Percentiles rank a stretch among this genome's conserved stretches.
Conservation (phyloP, 2,113 vertebrate genomes). For the Sinocyclocheilus rhinocerous region DNA sequence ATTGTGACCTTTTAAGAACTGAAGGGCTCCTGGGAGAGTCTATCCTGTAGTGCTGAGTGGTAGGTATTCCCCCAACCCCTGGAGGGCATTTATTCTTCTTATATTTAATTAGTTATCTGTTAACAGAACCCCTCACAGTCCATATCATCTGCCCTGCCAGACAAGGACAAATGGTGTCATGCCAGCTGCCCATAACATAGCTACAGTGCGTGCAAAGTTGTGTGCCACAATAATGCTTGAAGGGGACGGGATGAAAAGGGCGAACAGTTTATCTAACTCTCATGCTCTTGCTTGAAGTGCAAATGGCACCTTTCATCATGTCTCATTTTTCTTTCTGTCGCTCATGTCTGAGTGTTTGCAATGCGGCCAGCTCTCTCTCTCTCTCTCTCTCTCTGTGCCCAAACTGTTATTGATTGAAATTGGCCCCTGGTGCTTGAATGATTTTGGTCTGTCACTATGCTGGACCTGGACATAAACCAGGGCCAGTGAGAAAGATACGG, state of each 20-base stretch:
- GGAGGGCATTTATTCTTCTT: conserved; percentile 42
- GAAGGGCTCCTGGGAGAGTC: not conserved
- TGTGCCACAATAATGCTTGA: not conserved
- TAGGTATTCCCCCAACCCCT: conserved; percentile 17
- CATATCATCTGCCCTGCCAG: conserved; percentile 2
- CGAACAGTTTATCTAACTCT: not conserved
- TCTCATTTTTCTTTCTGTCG: not conserved
- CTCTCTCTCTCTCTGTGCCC: conserved; percentile 1
- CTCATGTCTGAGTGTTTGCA: not conserved
- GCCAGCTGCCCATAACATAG: not conserved
- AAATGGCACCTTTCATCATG: conserved; percentile 23
- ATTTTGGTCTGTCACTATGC: conserved; percentile 31
- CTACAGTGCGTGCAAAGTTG: not conserved
- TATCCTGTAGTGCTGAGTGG: conserved; percentile 25
- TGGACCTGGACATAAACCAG: not conserved
- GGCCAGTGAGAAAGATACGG: conserved; percentile 1
- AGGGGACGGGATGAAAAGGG: conserved; percentile 10
- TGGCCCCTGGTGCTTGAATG: conserved; percentile 29
- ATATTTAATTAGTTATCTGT: conserved; percentile 40
- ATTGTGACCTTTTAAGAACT: conserved; percentile 27
- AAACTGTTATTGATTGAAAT: conserved; percentile 23
- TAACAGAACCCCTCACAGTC: conserved; percentile 19
- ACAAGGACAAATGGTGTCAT: conserved; percentile 40
- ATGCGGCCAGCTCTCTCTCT: not conserved
- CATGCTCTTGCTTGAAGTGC: not conserved